These are phyloP conservation scores for Helicoverpa zea DNA, from an alignment of 1,140 invertebrate genomes.

Conservation along the genomic window DNA sequence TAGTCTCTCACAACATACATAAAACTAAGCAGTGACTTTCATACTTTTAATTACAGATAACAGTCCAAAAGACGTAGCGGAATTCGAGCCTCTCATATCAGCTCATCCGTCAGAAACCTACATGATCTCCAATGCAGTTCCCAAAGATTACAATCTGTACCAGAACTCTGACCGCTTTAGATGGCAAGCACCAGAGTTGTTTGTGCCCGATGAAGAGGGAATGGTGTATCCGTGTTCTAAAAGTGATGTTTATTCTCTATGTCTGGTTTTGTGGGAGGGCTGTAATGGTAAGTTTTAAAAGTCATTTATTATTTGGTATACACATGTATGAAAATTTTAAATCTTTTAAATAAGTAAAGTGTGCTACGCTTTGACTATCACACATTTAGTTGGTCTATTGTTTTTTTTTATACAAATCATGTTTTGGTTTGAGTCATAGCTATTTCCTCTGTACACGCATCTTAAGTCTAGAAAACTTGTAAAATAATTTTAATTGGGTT, in stretches of 20 bases:
- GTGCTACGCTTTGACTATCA: too few species aligned
- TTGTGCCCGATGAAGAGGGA: slow-evolving; percentile 69
- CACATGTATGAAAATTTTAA: too few species aligned
- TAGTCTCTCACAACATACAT: too few species aligned
- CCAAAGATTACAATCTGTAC: slow-evolving; percentile 67
- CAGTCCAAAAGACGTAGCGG: slow-evolving; percentile 54
- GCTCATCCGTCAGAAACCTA: slow-evolving; percentile 69
- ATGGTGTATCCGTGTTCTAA: slow-evolving; percentile 73
- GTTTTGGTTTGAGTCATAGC: too few species aligned
- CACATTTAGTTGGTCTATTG: too few species aligned
- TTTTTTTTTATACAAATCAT: too few species aligned
- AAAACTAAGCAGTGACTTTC: neutral
- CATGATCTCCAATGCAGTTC: slow-evolving; percentile 57
- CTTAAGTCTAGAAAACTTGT: too few species aligned
- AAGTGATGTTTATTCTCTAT: slow-evolving; percentile 81
- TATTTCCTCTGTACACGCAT: too few species aligned
- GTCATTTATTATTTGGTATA: too few species aligned
- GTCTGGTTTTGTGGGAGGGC: slow-evolving; percentile 80
- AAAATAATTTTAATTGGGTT: neutral
- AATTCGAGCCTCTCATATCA: slow-evolving; percentile 71
- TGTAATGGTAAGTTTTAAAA: slow-evolving; percentile 81
- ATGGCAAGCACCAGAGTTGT: slow-evolving; percentile 83
- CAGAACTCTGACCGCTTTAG: slow-evolving; percentile 63
- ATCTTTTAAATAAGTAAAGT: too few species aligned
- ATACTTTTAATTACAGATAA: slow-evolving; percentile 54